phyloP scores from a whole-genome alignment of 2,113 vertebrate genomes.

The Antechinus stuartii region DNA sequence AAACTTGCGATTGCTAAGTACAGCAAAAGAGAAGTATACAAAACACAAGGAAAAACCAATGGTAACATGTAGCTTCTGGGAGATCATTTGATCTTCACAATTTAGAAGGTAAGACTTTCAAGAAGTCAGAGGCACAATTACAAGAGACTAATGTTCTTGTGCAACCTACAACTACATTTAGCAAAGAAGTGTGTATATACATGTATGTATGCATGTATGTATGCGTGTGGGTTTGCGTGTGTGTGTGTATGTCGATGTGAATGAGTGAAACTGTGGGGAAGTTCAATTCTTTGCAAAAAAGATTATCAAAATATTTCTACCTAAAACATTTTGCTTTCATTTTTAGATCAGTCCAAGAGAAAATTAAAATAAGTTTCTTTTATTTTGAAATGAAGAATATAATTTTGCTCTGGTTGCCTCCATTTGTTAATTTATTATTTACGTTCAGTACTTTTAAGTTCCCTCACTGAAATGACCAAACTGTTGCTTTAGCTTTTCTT shows the following conservation, averaged over 20 bases:
- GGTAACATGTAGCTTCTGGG: slow-evolving; percentile 82
- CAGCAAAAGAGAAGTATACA: slow-evolving; percentile 84
- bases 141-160: slow-evolving; percentile 85
- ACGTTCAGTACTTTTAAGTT: slow-evolving; percentile 9
- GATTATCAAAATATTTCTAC: slow-evolving; percentile 85
- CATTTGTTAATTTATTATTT: slow-evolving; percentile 16
- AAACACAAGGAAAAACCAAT: slow-evolving; percentile 84
- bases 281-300: slow-evolving; percentile 80
- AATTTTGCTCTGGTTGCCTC: slow-evolving; percentile 78
- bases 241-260: too few species aligned
- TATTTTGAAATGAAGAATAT: slow-evolving; percentile 66
- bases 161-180: slow-evolving; percentile 83
- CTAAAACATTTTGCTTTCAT: slow-evolving; percentile 72
- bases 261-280: slow-evolving; percentile 75
- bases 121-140: slow-evolving; percentile 86
- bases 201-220: not conserved
- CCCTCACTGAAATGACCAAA: slow-evolving; percentile 68
- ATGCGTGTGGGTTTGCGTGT: not conserved
- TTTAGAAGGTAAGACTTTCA: slow-evolving; percentile 80
- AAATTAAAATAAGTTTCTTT: slow-evolving; percentile 46
- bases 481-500: not conserved
- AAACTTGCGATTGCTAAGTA: slow-evolving; percentile 81
- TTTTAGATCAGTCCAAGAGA: slow-evolving; percentile 71
- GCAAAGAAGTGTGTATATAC: slow-evolving; percentile 76
- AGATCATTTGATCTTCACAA: slow-evolving; percentile 80